Evolutionary conservation across 2,888 invertebrate species (phyloP), one percentile per base, ranked within the genome.

Genomic region (Cryptus armator): DNA sequence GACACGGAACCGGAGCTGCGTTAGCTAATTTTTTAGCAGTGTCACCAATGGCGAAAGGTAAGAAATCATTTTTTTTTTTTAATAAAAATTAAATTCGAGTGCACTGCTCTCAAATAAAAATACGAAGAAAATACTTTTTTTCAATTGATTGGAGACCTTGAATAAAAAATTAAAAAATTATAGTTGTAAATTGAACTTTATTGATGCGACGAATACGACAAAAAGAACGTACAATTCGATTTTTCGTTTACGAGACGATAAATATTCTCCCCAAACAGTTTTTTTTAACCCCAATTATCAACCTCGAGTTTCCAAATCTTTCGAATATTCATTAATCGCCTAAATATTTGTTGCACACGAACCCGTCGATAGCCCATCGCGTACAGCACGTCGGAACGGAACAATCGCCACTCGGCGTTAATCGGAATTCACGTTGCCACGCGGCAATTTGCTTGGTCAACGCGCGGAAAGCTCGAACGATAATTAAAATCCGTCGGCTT

Each of bases 1-100:
- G 99, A 2, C 99, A 99, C 93, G 98, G 99, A 43, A 98, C 98
- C 43, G 99, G 99, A 6, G 99, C 99, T 10, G 98, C 99, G 1
- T 95, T 99, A 72, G 99, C 99, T 89, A 99, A 99, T 95, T 97
- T 99, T 92, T 96, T 99, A 82, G 97, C 99, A 89, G 97, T 99
- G 48, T 99, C 99, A 51, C 99, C 99, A 24, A 98, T 99, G 89
- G 97, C 98, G 70, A 97, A 97, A 96, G 98, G 99, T 98, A 95
- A 94, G 92, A 72, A 64, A 64, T 56, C 0, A 56, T 19, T 24
- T 12, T 32, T 32, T 10, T 62, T 14, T 62, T 6, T 32, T 32
- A n/a, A 32, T 53, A 53, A 7, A 62, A 62, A 59, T 12, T 3
- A 10, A 1, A 59, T 59, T 29, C 19, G 29, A 10, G 24, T 14